Conservation (phyloP, 2,113 vertebrate genomes). For the Hemibagrus wyckioides region DNA sequence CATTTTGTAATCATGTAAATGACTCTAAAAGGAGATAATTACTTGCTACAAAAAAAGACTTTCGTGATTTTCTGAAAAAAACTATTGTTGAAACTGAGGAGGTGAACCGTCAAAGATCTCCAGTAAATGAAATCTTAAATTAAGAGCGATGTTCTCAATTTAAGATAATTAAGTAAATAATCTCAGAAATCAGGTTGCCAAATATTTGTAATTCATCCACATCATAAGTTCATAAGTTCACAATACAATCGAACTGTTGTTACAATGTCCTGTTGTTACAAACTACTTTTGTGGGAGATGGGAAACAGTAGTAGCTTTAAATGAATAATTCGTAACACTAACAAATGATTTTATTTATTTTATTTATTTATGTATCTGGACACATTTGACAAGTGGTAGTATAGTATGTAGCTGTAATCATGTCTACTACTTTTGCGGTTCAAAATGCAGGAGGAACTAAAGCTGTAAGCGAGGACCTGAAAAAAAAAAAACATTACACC, state of each 20-base stretch:
- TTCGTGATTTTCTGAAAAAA: not conserved
- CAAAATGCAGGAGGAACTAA: not conserved
- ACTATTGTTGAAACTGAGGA: not conserved
- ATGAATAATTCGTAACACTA: not conserved
- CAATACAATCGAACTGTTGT: no score
- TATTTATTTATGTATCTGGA: no score
- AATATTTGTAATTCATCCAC: not conserved
- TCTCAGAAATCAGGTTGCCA: slow-evolving; percentile 4
- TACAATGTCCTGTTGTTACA: not conserved
- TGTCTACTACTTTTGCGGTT: not conserved
- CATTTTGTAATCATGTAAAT: slow-evolving; percentile 9
- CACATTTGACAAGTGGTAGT: not conserved
- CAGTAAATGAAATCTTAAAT: not conserved
- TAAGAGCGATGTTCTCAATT: not conserved
- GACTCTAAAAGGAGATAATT: slow-evolving; percentile 5
- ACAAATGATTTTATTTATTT: not conserved
- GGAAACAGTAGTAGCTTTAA: not conserved
- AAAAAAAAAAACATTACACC: not conserved
- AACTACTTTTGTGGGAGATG: not conserved
- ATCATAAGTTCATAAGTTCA: not conserved
- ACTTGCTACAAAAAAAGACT: not conserved
- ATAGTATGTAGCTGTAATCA: not conserved
- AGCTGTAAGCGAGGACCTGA: not conserved
- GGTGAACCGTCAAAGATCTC: not conserved
- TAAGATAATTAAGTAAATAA: not conserved